Conservation (phyloP, 2,888 invertebrate genomes). For the Protophormia terraenovae region DNA sequence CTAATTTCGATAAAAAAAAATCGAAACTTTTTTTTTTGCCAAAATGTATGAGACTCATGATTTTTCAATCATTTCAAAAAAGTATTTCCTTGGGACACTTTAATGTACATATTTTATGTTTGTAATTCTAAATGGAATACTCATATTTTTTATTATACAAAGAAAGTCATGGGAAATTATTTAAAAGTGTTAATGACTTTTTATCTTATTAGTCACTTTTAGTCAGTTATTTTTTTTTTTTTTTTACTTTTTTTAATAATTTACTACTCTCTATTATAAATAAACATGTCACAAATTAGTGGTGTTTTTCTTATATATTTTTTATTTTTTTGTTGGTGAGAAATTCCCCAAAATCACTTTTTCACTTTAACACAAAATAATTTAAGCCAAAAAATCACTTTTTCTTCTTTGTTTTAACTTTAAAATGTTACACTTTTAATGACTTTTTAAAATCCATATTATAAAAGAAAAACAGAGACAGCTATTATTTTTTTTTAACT, state of each 20-base stretch:
- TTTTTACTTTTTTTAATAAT: not conserved
- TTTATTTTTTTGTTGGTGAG: slow-evolving; percentile 11
- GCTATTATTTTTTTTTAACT: not conserved
- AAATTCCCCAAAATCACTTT: slow-evolving; percentile 15
- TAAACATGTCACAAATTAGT: slow-evolving; percentile 16
- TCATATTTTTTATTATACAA: not conserved
- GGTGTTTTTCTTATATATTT: not conserved
- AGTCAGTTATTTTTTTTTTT: not conserved
- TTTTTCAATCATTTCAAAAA: too few relatives aligned
- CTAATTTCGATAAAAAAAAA: too few relatives aligned
- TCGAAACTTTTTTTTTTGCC: too few relatives aligned
- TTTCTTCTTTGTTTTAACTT: not conserved
- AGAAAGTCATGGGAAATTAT: slow-evolving; percentile 7
- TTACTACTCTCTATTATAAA: not conserved
- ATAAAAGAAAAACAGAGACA: not conserved
- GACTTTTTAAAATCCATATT: slow-evolving; percentile 25
- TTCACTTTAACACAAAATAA: not conserved
- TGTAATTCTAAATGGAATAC: too few relatives aligned
- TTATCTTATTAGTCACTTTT: not conserved
- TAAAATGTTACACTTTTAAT: slow-evolving; percentile 60
- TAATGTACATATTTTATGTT: not conserved
- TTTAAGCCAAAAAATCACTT: not conserved
- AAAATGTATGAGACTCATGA: too few relatives aligned
- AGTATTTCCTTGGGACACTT: not conserved
- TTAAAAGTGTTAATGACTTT: not conserved